Evolutionary conservation across 2,888 invertebrate genomes (phyloP), one percentile per base, ranked within the genome.

Genomic region (Acrobasis repandana): DNA sequence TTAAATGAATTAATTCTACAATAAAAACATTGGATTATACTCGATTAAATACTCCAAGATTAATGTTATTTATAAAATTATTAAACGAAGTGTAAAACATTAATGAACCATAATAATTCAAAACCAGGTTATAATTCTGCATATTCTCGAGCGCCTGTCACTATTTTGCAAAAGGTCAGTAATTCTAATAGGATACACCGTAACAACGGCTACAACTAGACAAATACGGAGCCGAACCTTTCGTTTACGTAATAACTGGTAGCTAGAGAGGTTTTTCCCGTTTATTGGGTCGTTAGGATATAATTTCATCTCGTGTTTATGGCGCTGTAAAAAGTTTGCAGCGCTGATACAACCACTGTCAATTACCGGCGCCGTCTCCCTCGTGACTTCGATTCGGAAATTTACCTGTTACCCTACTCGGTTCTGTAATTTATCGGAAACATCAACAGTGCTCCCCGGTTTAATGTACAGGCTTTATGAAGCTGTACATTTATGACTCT

Each of bases 231-330:
- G 75, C 72, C 74, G 78, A 82, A 80, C 83, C 80, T 83, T 82
- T 81, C 81, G 77, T 77, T 82, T 80, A 68, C 79, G 82, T 84
- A 85, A 88, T 88, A 87, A 80, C 83, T 80, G 82, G 82, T 79
- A 75, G 82, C 79, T 74, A 79, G 79, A 77, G 82, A 84, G 79
- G 86, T 83, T 88, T 86, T 88, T 86, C 83, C 80, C 83, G 83
- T 89, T 90, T 89, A 89, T 89, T 86, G 86, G 85, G 84, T 85
- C 88, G 88, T 90, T 88, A 88, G 86, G 84, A 88, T 88, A 90
- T 89, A 88, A 90, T 90, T 89, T 90, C 88, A 89, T 90, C 88
- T 85, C 85, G 88, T 88, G 89, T 88, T 90, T 90, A 90, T 86
- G 88, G 82, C 76, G 80, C 74, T 75, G 85, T 89, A 89, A 90